Evolutionary conservation across 1,140 invertebrate genomes (phyloP).

Genomic region (Cyclargus thomasi): DNA sequence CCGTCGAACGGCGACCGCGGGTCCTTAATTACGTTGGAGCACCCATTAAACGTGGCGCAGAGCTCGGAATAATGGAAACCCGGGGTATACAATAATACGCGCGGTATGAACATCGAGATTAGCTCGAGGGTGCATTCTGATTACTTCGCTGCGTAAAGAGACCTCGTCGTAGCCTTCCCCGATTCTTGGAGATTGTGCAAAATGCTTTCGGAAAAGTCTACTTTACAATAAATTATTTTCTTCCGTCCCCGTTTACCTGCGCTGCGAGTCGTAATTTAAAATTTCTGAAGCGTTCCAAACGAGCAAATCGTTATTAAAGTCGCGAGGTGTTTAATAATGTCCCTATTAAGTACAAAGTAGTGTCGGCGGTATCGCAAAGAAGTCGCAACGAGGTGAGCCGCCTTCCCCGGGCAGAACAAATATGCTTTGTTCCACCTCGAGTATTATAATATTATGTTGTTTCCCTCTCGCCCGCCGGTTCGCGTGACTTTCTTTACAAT

Average conservation of each 20-base stretch:
- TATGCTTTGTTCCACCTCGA: conserved; percentile 44
- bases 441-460: conserved; percentile 50
- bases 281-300: neutral
- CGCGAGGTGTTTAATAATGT: conserved; percentile 15
- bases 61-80: conserved; percentile 25
- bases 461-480: conserved; percentile 44
- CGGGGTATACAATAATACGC: conserved; percentile 51
- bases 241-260: neutral
- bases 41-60: neutral
- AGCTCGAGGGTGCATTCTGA: conserved; percentile 62
- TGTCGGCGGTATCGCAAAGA: conserved; percentile 48
- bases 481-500: conserved; percentile 56
- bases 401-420: conserved; percentile 18
- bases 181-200: conserved; percentile 49
- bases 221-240: neutral
- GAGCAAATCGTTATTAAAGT: conserved; percentile 16
- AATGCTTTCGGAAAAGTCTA: conserved; percentile 26
- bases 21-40: neutral
- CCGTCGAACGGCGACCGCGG: neutral
- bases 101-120: conserved; percentile 60
- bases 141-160: conserved; percentile 56
- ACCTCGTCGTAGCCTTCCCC: conserved; percentile 43
- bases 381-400: conserved; percentile 48
- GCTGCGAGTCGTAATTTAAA: neutral
- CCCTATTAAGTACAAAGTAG: conserved; percentile 41